These are phyloP conservation scores for Agrochola macilenta DNA, from an alignment of 2,888 invertebrate species.

Conservation along the genomic window DNA sequence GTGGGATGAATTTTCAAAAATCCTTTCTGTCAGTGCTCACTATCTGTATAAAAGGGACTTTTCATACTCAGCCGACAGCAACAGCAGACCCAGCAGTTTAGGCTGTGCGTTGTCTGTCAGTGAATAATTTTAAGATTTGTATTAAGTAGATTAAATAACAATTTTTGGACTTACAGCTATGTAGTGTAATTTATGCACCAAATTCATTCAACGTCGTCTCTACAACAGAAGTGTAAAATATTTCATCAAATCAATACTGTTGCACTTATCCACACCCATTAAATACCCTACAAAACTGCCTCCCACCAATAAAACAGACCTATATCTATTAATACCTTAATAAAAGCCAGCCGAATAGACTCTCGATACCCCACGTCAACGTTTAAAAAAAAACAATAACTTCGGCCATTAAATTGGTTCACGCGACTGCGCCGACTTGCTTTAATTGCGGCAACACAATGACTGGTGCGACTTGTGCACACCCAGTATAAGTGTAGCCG, in stretches of 20 bases:
- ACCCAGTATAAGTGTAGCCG: conserved; percentile 53
- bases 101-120: too few relatives aligned
- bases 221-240: background rate
- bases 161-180: background rate
- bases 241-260: background rate
- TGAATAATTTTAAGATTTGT: too few relatives aligned
- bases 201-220: background rate
- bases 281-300: background rate
- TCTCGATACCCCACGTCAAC: conserved; percentile 62
- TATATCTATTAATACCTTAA: conserved; percentile 61
- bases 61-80: too few relatives aligned
- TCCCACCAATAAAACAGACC: conserved; percentile 33
- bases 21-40: too few relatives aligned
- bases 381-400: conserved; percentile 85
- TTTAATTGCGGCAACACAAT: conserved; percentile 85
- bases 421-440: conserved; percentile 80
- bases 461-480: conserved; percentile 70
- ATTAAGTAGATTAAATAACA: background rate
- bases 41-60: too few relatives aligned
- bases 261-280: background rate
- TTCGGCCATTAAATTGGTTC: conserved; percentile 88
- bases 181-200: background rate
- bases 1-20: too few relatives aligned
- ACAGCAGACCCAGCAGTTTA: too few relatives aligned
- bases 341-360: conserved; percentile 50